Base-by-base conservation (phyloP, 2,888 invertebrate species). In the Lamproptera curius region DNA sequence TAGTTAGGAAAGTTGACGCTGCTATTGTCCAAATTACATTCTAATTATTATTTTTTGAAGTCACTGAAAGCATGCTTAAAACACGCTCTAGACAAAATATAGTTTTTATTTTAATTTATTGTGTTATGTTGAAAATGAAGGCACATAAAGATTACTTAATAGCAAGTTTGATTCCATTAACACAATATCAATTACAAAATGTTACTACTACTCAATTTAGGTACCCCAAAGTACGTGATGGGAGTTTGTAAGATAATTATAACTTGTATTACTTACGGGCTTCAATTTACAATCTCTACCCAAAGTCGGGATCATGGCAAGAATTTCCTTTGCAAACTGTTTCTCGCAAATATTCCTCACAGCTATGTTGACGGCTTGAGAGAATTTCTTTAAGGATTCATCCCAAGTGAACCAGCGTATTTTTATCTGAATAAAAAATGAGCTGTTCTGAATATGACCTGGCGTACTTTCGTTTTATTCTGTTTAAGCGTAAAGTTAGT, bases 271-370 rank as follows among this genome's bases (percentile, higher is more conserved):
- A 34, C 48, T 42, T 42, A 48, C 42, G 4, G 38, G 10, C 39
- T 38, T 48, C 10, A 42, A 10, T 34, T 48, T 42, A 34, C 42
- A 48, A 42, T 48, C 38, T 42, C 35, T 48, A n/a, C 42, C 42
- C 34, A 48, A 48, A 9, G 38, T 31, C 39, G 42, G n/a, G 17
- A 48, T 3, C 42, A 47, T 38, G 26, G 16, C 16, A 38, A 42
- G 38, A 42, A 48, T 10, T 28, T 48, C 48, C 34, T 43, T 48
- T 28, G 43, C 38, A 43, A 43, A 26, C 26, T 28, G 39, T 35
- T 48, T 48, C 33, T 48, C 43, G 43, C 48, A 48, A 48, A 43
- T 11, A 8, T 48, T 48, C 40, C 48, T 43, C 43, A 48, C 43
- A 34, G 26, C 48, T 15, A 48, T 1, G 43, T 49, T 49, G 17